These are phyloP conservation scores for Subacronicta megacephala DNA, from an alignment of 2,888 invertebrate genomes.

Conservation along the genomic window DNA sequence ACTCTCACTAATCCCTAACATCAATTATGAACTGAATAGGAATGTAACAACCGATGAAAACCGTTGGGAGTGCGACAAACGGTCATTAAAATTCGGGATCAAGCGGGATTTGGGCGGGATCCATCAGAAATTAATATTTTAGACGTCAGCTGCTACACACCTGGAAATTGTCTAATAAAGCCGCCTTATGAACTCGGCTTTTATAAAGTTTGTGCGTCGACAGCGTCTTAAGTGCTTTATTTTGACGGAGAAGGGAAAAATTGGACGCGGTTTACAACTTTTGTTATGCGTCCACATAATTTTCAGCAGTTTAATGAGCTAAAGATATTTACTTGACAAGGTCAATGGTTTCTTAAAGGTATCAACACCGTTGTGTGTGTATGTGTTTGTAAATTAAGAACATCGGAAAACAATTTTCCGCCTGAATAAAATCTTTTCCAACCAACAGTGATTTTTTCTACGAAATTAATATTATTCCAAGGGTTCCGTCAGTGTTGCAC, in stretches of 20 bases:
- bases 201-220: conserved; percentile 77
- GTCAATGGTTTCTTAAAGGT: conserved; percentile 1
- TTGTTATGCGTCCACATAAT: conserved; percentile 56
- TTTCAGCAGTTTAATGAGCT: conserved; percentile 34
- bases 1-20: conserved; percentile 72
- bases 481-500: conserved; percentile 44
- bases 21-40: conserved; percentile 76
- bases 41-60: conserved; percentile 69
- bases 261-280: conserved; percentile 56
- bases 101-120: conserved; percentile 68
- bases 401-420: conserved; percentile 33
- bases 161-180: conserved; percentile 84
- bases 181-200: conserved; percentile 82
- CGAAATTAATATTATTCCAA: conserved; percentile 45
- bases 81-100: conserved; percentile 75
- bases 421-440: conserved; percentile 26
- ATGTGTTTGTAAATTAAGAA: conserved; percentile 15
- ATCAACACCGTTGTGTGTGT: conserved; percentile 3
- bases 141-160: conserved; percentile 82
- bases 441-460: conserved; percentile 29
- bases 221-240: conserved; percentile 70
- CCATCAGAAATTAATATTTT: conserved; percentile 84
- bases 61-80: conserved; percentile 57
- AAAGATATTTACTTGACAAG: conserved; percentile 19
- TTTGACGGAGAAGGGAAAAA: conserved; percentile 63